Evolutionary conservation across 2,888 invertebrate genomes (phyloP), one percentile per base, ranked within the genome.

Genomic region (Sericinus montela): DNA sequence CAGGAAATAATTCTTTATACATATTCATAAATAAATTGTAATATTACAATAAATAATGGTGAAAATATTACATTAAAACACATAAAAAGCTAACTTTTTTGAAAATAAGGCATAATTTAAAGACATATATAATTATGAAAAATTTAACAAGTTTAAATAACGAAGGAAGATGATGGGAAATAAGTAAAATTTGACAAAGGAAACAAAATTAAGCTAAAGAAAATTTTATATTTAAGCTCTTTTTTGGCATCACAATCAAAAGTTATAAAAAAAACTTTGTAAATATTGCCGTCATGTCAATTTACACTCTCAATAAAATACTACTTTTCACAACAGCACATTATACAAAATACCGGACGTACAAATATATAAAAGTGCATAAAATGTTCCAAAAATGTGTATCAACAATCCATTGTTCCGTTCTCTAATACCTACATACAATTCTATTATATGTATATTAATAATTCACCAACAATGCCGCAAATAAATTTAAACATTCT

Each of bases 361-460:
- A 85, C 79, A 87, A 84, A 82, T 85, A 80, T 85, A 80, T 84
- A 85, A 84, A 85, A 78, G 82, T 85, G 85, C 85, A 76, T 84
- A 85, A 86, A 87, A 78, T 77, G 80, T 83, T 86, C 80, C 83
- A 86, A 86, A 87, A 86, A 78, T 78, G 81, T 80, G 79, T 75
- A 61, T 67, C 69, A 75, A 76, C 76, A 67, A 70, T 74, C 60
- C 68, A 62, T 55, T 70, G 71, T 63, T 62, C 69, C 68, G 67
- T 60, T 66, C 59, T 59, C 66, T 72, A 69, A 55, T 50, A 55
- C 52, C 60, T 57, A 60, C 58, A 57, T 55, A 51, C 55, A 56
- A 60, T 61, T 59, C 54, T 42, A 54, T 48, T 32, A 32, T 13
- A 39, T 32, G 35, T 50, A 54, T 50, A 53, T 45, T 48, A 51